Evolutionary conservation across 2,113 vertebrate species (phyloP).

Genomic region (Bufo gargarizans): DNA sequence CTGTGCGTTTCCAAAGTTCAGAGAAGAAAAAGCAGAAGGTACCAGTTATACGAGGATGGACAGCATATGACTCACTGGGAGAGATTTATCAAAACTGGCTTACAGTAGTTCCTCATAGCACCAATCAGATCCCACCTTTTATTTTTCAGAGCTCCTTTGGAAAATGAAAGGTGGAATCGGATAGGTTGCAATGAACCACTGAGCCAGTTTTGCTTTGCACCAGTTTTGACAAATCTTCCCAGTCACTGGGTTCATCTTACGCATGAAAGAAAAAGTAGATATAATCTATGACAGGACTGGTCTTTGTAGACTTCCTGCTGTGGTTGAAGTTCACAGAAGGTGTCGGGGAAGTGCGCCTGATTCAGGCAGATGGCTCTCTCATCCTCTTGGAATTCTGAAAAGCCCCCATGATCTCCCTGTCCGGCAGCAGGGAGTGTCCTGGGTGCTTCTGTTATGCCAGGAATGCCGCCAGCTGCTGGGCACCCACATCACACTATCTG

Average conservation of each 20-base stretch:
- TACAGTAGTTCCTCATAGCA: too few relatives aligned
- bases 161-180: too few relatives aligned
- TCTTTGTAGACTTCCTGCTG: background rate
- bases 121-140: too few relatives aligned
- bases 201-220: too few relatives aligned
- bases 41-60: background rate
- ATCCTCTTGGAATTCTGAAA: conserved; percentile 51
- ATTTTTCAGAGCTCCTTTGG: too few relatives aligned
- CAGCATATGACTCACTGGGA: background rate
- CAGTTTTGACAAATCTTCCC: too few relatives aligned
- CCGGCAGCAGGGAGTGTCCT: conserved; percentile 53
- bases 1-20: background rate
- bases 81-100: too few relatives aligned
- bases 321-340: background rate
- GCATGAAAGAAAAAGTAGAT: too few relatives aligned
- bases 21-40: background rate
- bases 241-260: too few relatives aligned
- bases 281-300: background rate
- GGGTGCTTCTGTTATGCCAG: conserved; percentile 40
- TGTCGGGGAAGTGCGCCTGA: background rate
- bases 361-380: conserved; percentile 6
- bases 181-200: too few relatives aligned
- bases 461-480: conserved; percentile 52
- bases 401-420: conserved; percentile 22
- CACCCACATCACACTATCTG: conserved; percentile 22